Conservation (phyloP, 1,140 invertebrate species). For the Glossosoma conforme region DNA sequence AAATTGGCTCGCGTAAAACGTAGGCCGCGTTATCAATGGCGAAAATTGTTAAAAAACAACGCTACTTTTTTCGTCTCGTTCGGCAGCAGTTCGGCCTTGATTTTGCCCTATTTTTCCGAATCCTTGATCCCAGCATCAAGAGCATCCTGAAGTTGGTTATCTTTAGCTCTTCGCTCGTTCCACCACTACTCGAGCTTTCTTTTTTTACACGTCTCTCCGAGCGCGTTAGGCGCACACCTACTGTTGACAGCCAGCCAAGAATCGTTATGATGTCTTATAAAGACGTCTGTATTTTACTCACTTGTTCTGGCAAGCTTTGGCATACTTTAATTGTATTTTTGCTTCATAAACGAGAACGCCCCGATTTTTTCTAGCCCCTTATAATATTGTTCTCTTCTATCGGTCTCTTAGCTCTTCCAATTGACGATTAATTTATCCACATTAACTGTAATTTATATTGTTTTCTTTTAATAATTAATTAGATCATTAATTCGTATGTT, state of each 20-base stretch:
- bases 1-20: background rate
- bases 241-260: conserved; percentile 13
- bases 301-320: conserved; percentile 1
- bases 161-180: no score
- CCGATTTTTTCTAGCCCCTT: conserved; percentile 8
- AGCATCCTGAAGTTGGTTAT: conserved; percentile 10
- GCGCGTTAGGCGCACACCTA: background rate
- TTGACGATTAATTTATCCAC: no score
- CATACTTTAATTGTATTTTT: conserved; percentile 15
- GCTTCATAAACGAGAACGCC: conserved; percentile 6
- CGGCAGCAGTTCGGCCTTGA: conserved; percentile 9
- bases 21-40: background rate
- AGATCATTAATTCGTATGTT: no score
- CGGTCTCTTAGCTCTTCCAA: no score
- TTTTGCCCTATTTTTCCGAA: conserved; percentile 16
- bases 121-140: background rate
- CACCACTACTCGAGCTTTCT: background rate
- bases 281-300: conserved; percentile 3
- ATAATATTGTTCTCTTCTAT: no score
- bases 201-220: conserved; percentile 4
- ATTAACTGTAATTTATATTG: no score
- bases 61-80: background rate
- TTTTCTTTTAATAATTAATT: no score
- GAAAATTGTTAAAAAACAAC: background rate
- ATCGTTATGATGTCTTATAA: background rate